phyloP scores from a whole-genome alignment of 2,888 invertebrate species.

The Elysia crispata region DNA sequence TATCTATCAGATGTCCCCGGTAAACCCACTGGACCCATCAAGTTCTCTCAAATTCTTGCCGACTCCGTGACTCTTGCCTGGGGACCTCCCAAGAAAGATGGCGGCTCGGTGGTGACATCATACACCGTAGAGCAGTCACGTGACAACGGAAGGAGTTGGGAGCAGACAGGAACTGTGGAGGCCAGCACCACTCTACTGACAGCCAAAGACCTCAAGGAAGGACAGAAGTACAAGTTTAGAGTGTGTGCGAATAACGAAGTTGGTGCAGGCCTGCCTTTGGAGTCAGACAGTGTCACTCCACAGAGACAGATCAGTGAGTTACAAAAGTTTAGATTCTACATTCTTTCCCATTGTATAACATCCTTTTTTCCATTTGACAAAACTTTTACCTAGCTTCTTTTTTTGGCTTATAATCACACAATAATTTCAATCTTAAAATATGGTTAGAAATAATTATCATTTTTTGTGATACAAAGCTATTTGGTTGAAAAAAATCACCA shows the following conservation, averaged over 20 bases:
- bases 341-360: too few relatives aligned
- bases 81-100: conserved; percentile 70
- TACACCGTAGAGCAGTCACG: conserved; percentile 80
- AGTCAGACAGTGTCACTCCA: conserved; percentile 62
- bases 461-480: too few relatives aligned
- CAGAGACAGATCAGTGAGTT: conserved; percentile 62
- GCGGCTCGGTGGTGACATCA: conserved; percentile 67
- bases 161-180: conserved; percentile 81
- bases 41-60: conserved; percentile 87
- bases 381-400: too few relatives aligned
- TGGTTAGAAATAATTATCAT: too few relatives aligned
- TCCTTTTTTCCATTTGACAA: too few relatives aligned
- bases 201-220: conserved; percentile 76
- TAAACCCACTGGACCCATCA: conserved; percentile 88
- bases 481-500: too few relatives aligned
- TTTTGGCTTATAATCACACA: too few relatives aligned
- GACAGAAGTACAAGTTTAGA: conserved; percentile 92
- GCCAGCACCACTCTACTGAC: conserved; percentile 52
- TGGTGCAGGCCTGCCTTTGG: conserved; percentile 93
- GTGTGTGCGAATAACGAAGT: conserved; percentile 92
- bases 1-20: conserved; percentile 85
- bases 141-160: conserved; percentile 87
- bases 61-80: conserved; percentile 87
- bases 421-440: too few relatives aligned
- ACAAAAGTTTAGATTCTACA: too few relatives aligned